Percentiles rank a stretch among this genome's conserved stretches.
Conservation (phyloP, 2,888 invertebrate species). For the Caenorhabditis sp. region DNA sequence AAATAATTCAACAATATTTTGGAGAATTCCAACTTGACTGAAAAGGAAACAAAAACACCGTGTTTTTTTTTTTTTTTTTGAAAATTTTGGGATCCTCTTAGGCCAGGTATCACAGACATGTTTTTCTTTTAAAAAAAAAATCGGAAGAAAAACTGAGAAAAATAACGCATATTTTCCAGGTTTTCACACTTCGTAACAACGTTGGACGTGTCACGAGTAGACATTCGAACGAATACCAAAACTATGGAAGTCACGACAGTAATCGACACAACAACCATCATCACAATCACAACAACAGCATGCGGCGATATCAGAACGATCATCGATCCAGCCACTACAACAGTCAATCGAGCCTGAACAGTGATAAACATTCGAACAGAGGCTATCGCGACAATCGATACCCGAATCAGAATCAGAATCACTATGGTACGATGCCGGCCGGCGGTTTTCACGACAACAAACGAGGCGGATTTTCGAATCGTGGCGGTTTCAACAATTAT, state of each 20-base stretch:
- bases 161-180: conserved; percentile 1
- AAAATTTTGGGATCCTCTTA: too few species aligned
- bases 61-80: too few species aligned
- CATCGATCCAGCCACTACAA: conserved; percentile 21
- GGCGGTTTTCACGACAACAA: conserved; percentile 27
- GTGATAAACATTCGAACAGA: conserved; percentile 13
- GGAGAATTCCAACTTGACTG: too few species aligned
- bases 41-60: too few species aligned
- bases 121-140: not conserved
- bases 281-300: not conserved
- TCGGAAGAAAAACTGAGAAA: too few species aligned
- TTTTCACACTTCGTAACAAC: conserved; percentile 23
- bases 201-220: conserved; percentile 10
- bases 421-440: conserved; percentile 36
- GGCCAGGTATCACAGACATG: too few species aligned
- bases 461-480: conserved; percentile 11
- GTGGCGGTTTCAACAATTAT: not conserved
- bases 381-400: not conserved
- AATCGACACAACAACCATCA: not conserved
- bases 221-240: conserved; percentile 10
- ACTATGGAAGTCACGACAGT: conserved; percentile 18
- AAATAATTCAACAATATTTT: too few species aligned
- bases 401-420: conserved; percentile 10
- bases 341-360: conserved; percentile 35
- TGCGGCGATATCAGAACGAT: not conserved